Evolutionary conservation across 2,113 vertebrate genomes (phyloP), one percentile per base, ranked within the genome.

Genomic region (Arizona elegans): DNA sequence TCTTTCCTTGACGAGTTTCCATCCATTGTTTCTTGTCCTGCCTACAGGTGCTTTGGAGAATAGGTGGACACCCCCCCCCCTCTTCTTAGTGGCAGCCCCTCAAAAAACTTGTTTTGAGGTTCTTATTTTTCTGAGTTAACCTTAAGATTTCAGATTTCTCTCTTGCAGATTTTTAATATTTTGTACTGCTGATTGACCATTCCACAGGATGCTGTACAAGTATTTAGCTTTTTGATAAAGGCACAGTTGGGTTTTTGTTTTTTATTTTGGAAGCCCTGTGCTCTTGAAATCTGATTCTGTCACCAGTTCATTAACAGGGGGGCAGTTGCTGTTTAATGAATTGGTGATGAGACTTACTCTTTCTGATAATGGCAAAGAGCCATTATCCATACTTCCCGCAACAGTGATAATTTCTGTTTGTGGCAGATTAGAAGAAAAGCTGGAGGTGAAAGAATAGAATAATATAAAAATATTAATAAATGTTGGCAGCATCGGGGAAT

Each of bases 361-460:
- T 94, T 93, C 70, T 55, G 91, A 95, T 86, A 52, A 75, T 94
- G 94, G 94, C 94, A 43, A 90, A 90, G 38, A 90, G 53, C 38
- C 59, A 87, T 96, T 81, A 93, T 96, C 93, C 92, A 90, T 93
- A 91, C 95, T 96, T 96, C 95, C 96, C 95, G 95, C 93, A 95
- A 85, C 90, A 92, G 92, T 92, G 65, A 53, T 5, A 17, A 11
- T 19, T 93, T 91, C 94, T 96, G 94, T 95, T 94, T 93, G 58
- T 93, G 92, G 33, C 94, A 89, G 91, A 92, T 95, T 93, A 93
- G 92, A 93, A 94, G 93, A 96, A 95, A 87, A 92, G 91, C 62
- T 94, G 94, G 89, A 59, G 91, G 88, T 15, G 92, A 94, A 92
- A 95, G 94, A 91, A 53, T 70, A 88, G 65, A 3, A 43, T 75